Conservation (phyloP, 64 coral and sea anemone genomes). For the Stichodactyla mertensii region DNA sequence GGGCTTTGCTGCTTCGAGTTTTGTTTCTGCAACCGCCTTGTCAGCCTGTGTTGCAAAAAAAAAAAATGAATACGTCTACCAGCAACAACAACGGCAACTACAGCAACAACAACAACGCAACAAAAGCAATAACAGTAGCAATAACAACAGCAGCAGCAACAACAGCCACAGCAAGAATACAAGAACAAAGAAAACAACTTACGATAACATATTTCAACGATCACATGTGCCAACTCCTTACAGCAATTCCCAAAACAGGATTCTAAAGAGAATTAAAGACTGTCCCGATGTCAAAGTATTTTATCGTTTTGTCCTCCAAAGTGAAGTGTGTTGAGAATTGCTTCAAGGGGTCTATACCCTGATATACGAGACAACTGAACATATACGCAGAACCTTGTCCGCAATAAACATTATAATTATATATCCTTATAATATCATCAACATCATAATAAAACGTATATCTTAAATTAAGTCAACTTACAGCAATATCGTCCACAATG, state of each 20-base stretch:
- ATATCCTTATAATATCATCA: background rate
- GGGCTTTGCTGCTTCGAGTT: slow-evolving; percentile 80
- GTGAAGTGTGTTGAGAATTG: too few relatives aligned
- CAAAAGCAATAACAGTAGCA: too few relatives aligned
- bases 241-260: too few relatives aligned
- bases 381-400: too few relatives aligned
- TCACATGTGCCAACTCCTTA: too few relatives aligned
- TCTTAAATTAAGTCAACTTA: slow-evolving; percentile 32
- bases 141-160: background rate
- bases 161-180: background rate
- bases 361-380: too few relatives aligned
- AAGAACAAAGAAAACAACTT: background rate
- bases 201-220: too few relatives aligned
- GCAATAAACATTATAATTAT: background rate
- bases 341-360: too few relatives aligned
- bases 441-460: too few relatives aligned
- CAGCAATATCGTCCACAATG: slow-evolving; percentile 96
- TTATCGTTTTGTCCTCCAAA: too few relatives aligned
- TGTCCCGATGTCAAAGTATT: too few relatives aligned
- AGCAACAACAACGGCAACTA: background rate
- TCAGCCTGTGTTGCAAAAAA: slow-evolving; percentile 47
- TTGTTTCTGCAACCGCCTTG: slow-evolving; percentile 83
- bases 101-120: background rate
- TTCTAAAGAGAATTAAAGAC: too few relatives aligned
- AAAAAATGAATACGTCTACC: background rate